Base-by-base conservation (phyloP, 2,888 invertebrate genomes). In the Lasioglossum leucozonium region DNA sequence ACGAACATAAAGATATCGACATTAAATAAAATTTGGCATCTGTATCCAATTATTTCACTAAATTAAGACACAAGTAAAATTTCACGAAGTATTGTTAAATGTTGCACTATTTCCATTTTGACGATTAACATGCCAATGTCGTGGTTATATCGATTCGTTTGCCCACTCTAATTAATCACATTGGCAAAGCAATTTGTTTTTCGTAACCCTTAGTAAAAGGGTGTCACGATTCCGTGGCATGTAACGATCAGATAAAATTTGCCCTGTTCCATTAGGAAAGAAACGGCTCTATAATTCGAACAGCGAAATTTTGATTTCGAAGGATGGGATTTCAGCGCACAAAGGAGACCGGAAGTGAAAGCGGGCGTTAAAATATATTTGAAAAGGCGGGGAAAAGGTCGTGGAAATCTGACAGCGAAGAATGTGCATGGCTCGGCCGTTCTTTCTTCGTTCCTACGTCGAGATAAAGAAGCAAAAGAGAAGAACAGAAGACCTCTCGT, bases 381-480 rank as follows among this genome's bases (percentile, higher is more conserved):
- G 84, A 80, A 84, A 79, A 87, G 74, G 75, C 69, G 77, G 42
- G 79, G 84, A 83, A 88, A 88, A 88, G 90, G 77, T 87, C 75
- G 84, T 82, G 84, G 80, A 87, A 90, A 90, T 82, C 83, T 81
- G 83, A 22, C 73, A 67, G 86, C 67, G 75, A 78, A 86, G 80
- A 69, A 79, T 69, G 86, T 79, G 62, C 82, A 84, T 76, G 82
- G 82, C 74, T 77, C 80, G 84, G 77, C 82, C 84, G 82, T 85
- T 82, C 82, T 76, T 89, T 81, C 85, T 87, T 78, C 84, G 77
- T 83, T 87, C 87, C 84, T 75, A 88, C 81, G 85, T 79, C 79
- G 79, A 71, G 86, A 87, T 83, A 83, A 86, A 89, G 86, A 85
- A 87, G 73, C 89, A 86, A 88, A 87, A 89, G 88, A 77, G 79